These are phyloP conservation scores for Caenorhabditis sulstoni DNA, from an alignment of 2,888 invertebrate genomes.

Conservation along the genomic window DNA sequence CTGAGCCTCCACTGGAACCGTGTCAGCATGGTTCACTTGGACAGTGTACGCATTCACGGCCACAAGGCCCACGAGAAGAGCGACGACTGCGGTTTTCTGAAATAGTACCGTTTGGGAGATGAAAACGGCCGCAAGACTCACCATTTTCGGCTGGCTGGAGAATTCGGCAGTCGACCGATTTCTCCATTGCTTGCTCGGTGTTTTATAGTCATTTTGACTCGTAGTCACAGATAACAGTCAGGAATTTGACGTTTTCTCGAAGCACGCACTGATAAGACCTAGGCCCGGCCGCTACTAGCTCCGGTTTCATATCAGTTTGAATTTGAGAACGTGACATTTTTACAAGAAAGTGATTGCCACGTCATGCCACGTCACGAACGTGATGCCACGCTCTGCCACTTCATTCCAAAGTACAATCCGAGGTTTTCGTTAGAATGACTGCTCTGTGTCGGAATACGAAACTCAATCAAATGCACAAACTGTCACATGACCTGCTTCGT, in stretches of 20 bases:
- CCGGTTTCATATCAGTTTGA: conserved; percentile 33
- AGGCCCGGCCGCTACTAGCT: conserved; percentile 36
- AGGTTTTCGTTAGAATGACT: too few relatives aligned
- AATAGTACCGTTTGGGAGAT: not conserved
- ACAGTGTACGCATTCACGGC: conserved; percentile 50
- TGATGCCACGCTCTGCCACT: conserved; percentile 1
- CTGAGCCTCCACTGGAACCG: conserved; percentile 54
- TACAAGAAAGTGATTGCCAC: not conserved
- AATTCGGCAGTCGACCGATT: conserved; percentile 53
- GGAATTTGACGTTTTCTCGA: conserved; percentile 32
- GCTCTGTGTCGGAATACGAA: not conserved
- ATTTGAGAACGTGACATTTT: conserved; percentile 7
- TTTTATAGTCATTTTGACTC: conserved; percentile 34
- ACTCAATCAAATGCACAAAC: not conserved
- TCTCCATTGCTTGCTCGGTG: conserved; percentile 4
- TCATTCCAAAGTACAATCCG: too few relatives aligned
- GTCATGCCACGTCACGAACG: not conserved
- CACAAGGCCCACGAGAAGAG: conserved; percentile 41
- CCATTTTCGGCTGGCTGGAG: conserved; percentile 52
- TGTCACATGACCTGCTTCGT: conserved; percentile 34
- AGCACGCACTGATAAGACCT: conserved; percentile 22
- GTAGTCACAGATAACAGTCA: conserved; percentile 18
- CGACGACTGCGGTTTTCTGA: conserved; percentile 50
- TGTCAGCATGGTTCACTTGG: conserved; percentile 49
- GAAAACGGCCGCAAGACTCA: conserved; percentile 2